Evolutionary conservation across 2,888 invertebrate genomes (phyloP).

Genomic region (Rhagophthalmus giganteus): DNA sequence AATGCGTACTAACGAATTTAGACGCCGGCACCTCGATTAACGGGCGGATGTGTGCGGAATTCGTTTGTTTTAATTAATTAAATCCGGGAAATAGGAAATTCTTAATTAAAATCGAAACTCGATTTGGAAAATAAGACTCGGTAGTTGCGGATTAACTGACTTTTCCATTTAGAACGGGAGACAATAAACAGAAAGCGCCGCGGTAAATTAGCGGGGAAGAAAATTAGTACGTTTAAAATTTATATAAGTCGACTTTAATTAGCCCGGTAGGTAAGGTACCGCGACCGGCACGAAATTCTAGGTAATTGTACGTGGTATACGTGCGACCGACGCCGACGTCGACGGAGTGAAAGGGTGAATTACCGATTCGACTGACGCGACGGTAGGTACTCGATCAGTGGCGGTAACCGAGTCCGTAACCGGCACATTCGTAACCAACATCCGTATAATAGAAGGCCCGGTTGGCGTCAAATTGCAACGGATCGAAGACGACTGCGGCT

Average conservation of each 20-base stretch:
- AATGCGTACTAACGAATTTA: conserved; percentile 1
- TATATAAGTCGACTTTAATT: conserved; percentile 18
- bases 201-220: not conserved
- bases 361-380: conserved; percentile 14
- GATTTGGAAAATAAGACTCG: not conserved
- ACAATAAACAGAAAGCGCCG: conserved; percentile 2
- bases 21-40: conserved; percentile 1
- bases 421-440: conserved; percentile 18
- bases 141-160: conserved; percentile 1
- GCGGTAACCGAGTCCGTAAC: conserved; percentile 19
- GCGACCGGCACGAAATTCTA: conserved; percentile 14
- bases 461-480: conserved; percentile 27
- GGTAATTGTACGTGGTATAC: conserved; percentile 15
- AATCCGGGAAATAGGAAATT: not conserved
- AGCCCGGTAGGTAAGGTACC: too few relatives aligned
- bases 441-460: conserved; percentile 21
- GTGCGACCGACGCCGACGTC: too few relatives aligned
- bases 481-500: conserved; percentile 29
- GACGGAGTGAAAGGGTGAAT: conserved; percentile 18
- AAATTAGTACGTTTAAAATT: conserved; percentile 16
- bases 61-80: conserved; percentile 16
- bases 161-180: not conserved
- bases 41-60: not conserved
- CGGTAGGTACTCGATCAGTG: conserved; percentile 25
- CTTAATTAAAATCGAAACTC: conserved; percentile 3